Base-by-base conservation (phyloP, 2,113 vertebrate species). In the Tachuris rubrigastra region DNA sequence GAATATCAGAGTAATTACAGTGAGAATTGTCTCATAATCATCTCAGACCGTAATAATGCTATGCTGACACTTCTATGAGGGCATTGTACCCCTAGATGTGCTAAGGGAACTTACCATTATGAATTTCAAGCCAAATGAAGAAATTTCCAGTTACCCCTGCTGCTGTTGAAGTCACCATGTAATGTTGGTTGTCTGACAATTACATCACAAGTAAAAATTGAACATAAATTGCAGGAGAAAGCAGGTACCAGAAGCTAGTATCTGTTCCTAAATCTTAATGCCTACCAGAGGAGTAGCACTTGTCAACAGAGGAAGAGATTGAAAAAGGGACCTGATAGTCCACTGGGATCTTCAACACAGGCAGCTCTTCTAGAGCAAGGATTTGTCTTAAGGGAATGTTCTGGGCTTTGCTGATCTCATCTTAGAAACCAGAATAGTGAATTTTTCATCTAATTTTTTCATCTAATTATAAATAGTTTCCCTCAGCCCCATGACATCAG, bases 11-110 rank as follows among this genome's bases (percentile, higher is more conserved):
- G n/a, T 41, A 84, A 77, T 53, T 87, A 28, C 39, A 47, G 9
- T 33, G 16, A 68, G 19, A 42, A 85, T 55, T 53, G 24, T 78
- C 72, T 78, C 35, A 52, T 44, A 67, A 75, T 52, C 14, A 31
- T n/a, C 33, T 87, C 81, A 74, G 73, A 39, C 14, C 35, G 49
- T 80, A 42, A 47, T 11, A 74, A 37, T 23, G 4, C 4, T 66
- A 16, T 76, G 19, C 22, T 47, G 20, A 42, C 20, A 37, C 14
- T 5, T 60, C 42, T 79, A 3, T 4, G 19, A 76, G 27, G 23
- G 3, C 8, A 25, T 22, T 2, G 0, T 35, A 4, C 8, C 10
- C 6, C 12, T 66, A 14, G 10, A 14, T 42, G 25, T 21, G 8
- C 10, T 74, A 59, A 58, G n/a, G 46, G 8, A 92, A 66, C 2